A percentile compares a stretch with the other conserved stretches of the same genome.
These are phyloP conservation scores for Girardia tigrina DNA, from an alignment of 2,888 invertebrate genomes.

Conservation along the genomic window DNA sequence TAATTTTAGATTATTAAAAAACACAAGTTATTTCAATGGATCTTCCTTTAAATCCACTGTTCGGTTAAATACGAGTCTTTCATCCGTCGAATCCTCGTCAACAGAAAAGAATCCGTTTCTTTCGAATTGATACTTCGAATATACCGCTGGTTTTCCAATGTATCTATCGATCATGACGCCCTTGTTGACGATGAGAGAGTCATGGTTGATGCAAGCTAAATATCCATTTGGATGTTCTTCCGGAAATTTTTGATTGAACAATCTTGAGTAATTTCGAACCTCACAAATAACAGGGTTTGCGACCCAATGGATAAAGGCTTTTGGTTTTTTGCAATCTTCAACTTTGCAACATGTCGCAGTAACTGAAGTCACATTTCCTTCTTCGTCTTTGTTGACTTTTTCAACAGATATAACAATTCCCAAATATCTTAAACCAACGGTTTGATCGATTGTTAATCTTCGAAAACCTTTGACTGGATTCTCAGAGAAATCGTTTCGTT, in stretches of 20 bases:
- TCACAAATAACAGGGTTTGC: constrained; percentile 59
- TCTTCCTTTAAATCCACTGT: constrained; percentile 80
- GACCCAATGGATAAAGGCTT: constrained; percentile 98
- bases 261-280: constrained; percentile 72
- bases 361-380: constrained; percentile 60
- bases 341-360: constrained; percentile 62
- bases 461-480: constrained; percentile 73
- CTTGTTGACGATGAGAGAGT: constrained; percentile 61
- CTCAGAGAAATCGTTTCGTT: constrained; percentile 73
- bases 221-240: constrained; percentile 91
- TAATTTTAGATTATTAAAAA: too few species aligned
- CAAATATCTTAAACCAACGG: constrained; percentile 79
- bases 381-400: constrained; percentile 52
- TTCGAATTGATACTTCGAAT: constrained; percentile 86
- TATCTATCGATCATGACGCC: constrained; percentile 66
- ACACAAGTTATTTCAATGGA: constrained; percentile 43
- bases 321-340: constrained; percentile 69
- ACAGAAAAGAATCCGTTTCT: constrained; percentile 88
- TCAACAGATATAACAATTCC: constrained; percentile 67
- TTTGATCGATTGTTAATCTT: constrained; percentile 67
- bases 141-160: constrained; percentile 57
- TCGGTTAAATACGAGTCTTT: constrained; percentile 72
- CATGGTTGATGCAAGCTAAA: constrained; percentile 69
- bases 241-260: constrained; percentile 89
- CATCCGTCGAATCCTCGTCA: constrained; percentile 65